A percentile compares a stretch with the other conserved stretches of the same genome.
These are phyloP conservation scores for Trissolcus brochymenae DNA, from an alignment of 2,888 invertebrate genomes.

Conservation along the genomic window DNA sequence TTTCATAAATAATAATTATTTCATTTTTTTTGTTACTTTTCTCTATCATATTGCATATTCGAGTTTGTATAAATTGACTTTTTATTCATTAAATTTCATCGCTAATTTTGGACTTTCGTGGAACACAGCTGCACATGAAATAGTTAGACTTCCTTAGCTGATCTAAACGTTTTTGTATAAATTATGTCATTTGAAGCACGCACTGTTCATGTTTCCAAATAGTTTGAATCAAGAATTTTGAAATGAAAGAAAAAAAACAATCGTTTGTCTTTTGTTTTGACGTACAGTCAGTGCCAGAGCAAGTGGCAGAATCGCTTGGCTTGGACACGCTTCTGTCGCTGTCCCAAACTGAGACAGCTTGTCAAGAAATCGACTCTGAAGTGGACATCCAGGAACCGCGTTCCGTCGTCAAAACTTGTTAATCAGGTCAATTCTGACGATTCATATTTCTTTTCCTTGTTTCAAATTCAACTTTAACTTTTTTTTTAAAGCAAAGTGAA, in stretches of 20 bases:
- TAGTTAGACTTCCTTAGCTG: too few species aligned
- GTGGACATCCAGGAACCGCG: conserved; percentile 70
- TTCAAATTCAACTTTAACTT: not conserved
- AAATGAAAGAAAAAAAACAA: conserved; percentile 12
- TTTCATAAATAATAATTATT: too few species aligned
- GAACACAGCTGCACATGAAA: too few species aligned
- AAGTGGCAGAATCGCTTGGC: conserved; percentile 68
- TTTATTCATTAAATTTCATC: not conserved
- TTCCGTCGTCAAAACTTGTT: conserved; percentile 70
- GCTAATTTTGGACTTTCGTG: too few species aligned
- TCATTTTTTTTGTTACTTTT: not conserved
- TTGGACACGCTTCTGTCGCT: conserved; percentile 74
- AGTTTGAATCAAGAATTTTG: conserved; percentile 5
- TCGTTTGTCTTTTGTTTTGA: conserved; percentile 61
- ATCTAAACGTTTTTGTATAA: conserved; percentile 35
- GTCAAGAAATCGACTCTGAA: conserved; percentile 68
- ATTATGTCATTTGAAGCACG: conserved; percentile 9
- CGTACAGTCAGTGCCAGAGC: conserved; percentile 66
- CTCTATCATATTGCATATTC: not conserved
- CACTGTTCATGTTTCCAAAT: conserved; percentile 15
- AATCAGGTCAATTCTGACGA: conserved; percentile 45
- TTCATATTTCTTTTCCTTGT: conserved; percentile 4
- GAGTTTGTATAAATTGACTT: not conserved
- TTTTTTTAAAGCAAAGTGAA: conserved; percentile 28
- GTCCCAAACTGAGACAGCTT: conserved; percentile 71